A percentile compares a stretch with the other conserved stretches of the same genome.
These are phyloP conservation scores for Meiosimyza platycephala DNA, from an alignment of 2,888 invertebrate species.

Conservation along the genomic window DNA sequence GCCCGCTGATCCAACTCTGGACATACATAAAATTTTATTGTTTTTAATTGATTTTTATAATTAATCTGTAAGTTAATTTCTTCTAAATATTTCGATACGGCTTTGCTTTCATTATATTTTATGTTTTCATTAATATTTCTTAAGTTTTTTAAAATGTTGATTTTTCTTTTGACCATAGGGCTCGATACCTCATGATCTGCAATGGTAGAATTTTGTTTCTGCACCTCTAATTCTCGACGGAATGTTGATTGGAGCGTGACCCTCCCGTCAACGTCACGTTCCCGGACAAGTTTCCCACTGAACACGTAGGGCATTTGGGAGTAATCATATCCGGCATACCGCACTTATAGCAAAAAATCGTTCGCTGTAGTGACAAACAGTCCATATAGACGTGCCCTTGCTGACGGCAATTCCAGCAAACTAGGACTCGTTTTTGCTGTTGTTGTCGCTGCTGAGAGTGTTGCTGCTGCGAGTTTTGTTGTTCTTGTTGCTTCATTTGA, in stretches of 20 bases:
- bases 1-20: background rate
- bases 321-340: slow-evolving; percentile 3
- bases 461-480: background rate
- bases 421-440: background rate
- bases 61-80: no score
- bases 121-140: no score
- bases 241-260: background rate
- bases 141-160: no score
- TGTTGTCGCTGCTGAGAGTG: no score
- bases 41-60: background rate
- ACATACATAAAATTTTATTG: slow-evolving; percentile 4
- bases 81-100: background rate
- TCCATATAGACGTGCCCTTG: slow-evolving; percentile 13
- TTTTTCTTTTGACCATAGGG: no score
- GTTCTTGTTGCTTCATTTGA: no score
- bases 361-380: background rate
- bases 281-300: slow-evolving; percentile 5
- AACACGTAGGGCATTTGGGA: slow-evolving; percentile 23
- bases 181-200: no score
- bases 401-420: slow-evolving; percentile 20
- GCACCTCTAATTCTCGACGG: background rate
- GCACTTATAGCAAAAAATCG: slow-evolving; percentile 29
- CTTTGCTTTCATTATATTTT: no score
- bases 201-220: no score
- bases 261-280: background rate